Conservation (phyloP, 2,113 vertebrate species). For the Solenodon paradoxus region DNA sequence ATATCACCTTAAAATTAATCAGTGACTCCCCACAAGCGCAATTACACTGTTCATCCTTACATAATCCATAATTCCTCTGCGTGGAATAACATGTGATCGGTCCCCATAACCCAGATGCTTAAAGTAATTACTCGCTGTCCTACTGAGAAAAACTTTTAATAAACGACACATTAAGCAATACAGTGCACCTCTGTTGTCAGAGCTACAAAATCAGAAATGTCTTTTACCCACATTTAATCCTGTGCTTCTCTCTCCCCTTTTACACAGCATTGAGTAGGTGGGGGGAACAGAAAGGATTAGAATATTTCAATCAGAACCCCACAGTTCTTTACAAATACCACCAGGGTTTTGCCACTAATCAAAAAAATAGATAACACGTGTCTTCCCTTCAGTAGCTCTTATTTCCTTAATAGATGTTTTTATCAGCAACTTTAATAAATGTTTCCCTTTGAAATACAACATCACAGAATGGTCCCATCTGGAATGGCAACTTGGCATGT, state of each 20-base stretch:
- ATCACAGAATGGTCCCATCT: conserved; percentile 77
- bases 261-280: not conserved
- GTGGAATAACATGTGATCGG: conserved; percentile 57
- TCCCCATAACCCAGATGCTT: conserved; percentile 70
- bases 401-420: conserved; percentile 75
- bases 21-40: conserved; percentile 49
- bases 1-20: conserved; percentile 72
- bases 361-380: conserved; percentile 77
- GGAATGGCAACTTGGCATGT: conserved; percentile 67
- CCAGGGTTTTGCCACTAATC: conserved; percentile 71
- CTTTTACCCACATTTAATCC: conserved; percentile 45
- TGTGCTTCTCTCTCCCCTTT: conserved; percentile 10
- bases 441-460: conserved; percentile 77
- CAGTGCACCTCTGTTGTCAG: conserved; percentile 53
- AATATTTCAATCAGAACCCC: conserved; percentile 61
- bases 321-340: conserved; percentile 67
- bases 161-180: conserved; percentile 70
- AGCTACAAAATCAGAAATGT: conserved; percentile 57
- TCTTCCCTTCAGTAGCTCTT: conserved; percentile 71
- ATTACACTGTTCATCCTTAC: conserved; percentile 48
- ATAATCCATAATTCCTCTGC: conserved; percentile 64
- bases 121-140: conserved; percentile 73
- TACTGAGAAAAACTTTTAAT: conserved; percentile 69
- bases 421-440: conserved; percentile 74
- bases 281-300: not conserved